phyloP scores from a whole-genome alignment of 2,797 vertebrate species.

The Silurus lanzhouensis region DNA sequence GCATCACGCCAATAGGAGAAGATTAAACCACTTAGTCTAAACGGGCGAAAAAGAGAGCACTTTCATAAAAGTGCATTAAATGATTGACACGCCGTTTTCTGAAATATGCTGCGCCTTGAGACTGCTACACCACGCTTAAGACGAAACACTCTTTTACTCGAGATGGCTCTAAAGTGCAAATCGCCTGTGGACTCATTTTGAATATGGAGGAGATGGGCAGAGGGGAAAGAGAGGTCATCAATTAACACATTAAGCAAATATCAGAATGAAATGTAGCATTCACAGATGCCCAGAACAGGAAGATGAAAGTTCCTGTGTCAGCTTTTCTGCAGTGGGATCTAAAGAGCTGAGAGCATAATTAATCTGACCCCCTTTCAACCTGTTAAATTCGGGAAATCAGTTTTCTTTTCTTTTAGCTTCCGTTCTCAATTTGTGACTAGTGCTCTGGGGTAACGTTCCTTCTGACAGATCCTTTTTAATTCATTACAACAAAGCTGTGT shows the following conservation, averaged over 20 bases:
- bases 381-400: conserved; percentile 51
- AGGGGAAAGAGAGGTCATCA: conserved; percentile 42
- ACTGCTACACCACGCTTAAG: conserved; percentile 6
- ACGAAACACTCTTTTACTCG: conserved; percentile 33
- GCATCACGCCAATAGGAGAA: conserved; percentile 52
- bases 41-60: conserved; percentile 48
- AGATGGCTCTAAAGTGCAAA: conserved; percentile 28
- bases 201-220: conserved; percentile 22
- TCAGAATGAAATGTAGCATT: conserved; percentile 54
- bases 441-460: conserved; percentile 21
- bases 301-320: conserved; percentile 54
- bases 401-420: conserved; percentile 39
- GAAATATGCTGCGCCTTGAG: conserved; percentile 50
- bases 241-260: conserved; percentile 57
- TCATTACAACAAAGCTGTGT: not conserved
- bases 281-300: conserved; percentile 30
- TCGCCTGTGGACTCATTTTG: conserved; percentile 40
- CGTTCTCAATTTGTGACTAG: conserved; percentile 30
- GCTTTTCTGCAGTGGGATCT: conserved; percentile 44
- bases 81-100: conserved; percentile 49
- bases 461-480: conserved; percentile 31
- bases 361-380: conserved; percentile 52
- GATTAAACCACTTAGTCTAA: conserved; percentile 59
- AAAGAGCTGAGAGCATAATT: conserved; percentile 43
- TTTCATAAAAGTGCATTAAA: conserved; percentile 52